Conservation (phyloP, 2,113 vertebrate species). For the Dicerorhinus sumatrensis region DNA sequence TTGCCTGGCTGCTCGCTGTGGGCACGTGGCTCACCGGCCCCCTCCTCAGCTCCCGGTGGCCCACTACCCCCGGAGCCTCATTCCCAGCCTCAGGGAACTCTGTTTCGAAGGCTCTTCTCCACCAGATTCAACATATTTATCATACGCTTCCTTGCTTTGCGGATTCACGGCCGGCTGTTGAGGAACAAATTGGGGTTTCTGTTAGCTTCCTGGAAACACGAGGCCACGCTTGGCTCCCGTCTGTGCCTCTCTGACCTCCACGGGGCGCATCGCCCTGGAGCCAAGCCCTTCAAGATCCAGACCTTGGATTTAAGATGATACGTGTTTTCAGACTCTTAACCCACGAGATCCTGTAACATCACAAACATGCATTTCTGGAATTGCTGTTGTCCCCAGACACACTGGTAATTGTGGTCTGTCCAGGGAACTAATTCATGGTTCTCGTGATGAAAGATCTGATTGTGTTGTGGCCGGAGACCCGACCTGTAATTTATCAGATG, state of each 20-base stretch:
- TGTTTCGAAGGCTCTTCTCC: neutral
- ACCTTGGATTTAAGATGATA: neutral
- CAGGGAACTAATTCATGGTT: neutral
- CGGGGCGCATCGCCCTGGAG: neutral
- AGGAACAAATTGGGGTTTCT: neutral
- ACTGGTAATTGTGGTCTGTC: neutral
- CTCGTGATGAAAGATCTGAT: neutral
- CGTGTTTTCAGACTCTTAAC: neutral
- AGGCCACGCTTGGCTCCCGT: rapidly evolving
- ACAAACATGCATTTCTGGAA: neutral
- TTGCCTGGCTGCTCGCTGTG: neutral
- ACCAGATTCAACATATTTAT: neutral
- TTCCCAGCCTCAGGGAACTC: neutral
- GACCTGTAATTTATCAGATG: neutral
- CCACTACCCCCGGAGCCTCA: rapidly evolving
- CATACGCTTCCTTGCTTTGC: rapidly evolving
- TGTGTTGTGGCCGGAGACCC: neutral
- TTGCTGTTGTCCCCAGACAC: neutral
- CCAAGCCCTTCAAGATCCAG: neutral
- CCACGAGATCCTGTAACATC: neutral
- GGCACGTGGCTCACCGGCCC: neutral
- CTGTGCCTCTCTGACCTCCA: rapidly evolving
- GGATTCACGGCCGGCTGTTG: rapidly evolving
- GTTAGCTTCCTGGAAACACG: neutral
- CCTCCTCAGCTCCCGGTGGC: rapidly evolving